A percentile compares a stretch with the other conserved stretches of the same genome.
Conservation (phyloP, 37 sponge, comb jelly and placozoan genomes). For the Aphrocallistes beatrix region DNA sequence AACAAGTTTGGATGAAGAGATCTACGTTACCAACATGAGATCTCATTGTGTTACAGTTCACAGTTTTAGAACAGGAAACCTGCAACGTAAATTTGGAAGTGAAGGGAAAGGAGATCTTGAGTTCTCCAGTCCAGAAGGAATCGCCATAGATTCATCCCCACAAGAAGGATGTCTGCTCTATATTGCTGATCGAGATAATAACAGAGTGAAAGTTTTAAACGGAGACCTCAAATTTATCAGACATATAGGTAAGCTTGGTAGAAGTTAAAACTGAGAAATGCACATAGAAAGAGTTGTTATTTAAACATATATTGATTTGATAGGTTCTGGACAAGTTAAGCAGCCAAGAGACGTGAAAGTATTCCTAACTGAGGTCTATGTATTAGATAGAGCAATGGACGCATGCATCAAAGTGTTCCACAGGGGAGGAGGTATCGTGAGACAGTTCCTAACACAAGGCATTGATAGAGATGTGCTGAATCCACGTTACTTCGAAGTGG, state of each 20-base stretch:
- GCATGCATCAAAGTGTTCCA: background rate
- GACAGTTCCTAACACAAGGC: background rate
- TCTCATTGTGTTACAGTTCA: background rate
- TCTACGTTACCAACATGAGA: background rate
- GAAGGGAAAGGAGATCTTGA: background rate
- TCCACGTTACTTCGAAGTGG: background rate
- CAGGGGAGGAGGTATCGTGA: background rate
- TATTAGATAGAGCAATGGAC: background rate
- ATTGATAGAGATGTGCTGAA: background rate
- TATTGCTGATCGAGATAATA: background rate
- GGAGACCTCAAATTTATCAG: background rate
- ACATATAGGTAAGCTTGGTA: background rate
- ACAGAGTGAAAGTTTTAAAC: background rate
- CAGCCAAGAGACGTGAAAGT: background rate
- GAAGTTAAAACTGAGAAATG: background rate
- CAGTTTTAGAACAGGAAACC: background rate
- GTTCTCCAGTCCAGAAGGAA: background rate
- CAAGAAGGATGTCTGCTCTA: background rate
- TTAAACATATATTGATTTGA: background rate
- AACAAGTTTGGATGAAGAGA: background rate
- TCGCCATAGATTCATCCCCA: background rate
- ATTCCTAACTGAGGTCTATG: background rate
- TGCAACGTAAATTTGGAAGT: background rate
- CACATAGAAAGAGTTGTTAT: background rate
- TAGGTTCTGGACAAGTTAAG: background rate